Evolutionary conservation across 2,888 invertebrate genomes (phyloP).

Genomic region (Euzophera pinguis): DNA sequence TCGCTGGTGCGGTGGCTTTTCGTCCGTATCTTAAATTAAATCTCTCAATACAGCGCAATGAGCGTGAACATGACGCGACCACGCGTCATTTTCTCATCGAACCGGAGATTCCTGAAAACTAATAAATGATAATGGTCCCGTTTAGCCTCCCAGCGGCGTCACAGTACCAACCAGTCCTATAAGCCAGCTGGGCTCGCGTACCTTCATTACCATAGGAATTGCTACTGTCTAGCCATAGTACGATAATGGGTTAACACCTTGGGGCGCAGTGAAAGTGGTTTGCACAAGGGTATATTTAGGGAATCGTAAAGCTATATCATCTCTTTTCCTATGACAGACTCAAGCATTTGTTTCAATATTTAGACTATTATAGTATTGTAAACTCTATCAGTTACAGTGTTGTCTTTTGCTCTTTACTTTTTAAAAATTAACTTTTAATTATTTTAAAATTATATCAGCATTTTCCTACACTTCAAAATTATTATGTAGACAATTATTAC

Average conservation of each 20-base stretch:
- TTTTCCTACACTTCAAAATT: too few relatives aligned
- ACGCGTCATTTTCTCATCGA: constrained; percentile 26
- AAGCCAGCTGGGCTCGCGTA: constrained; percentile 35
- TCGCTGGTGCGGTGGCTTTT: constrained; percentile 14
- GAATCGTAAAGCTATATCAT: constrained; percentile 1
- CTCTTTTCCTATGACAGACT: neutral
- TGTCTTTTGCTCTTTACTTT: too few relatives aligned
- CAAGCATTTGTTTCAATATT: too few relatives aligned
- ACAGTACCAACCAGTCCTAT: constrained; percentile 32
- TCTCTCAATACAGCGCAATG: constrained; percentile 21
- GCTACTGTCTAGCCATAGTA: constrained; percentile 48
- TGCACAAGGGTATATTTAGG: constrained; percentile 8
- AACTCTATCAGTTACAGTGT: too few relatives aligned
- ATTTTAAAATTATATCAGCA: too few relatives aligned
- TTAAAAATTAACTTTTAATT: too few relatives aligned
- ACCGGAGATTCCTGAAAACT: constrained; percentile 52
- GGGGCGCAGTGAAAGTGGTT: constrained; percentile 58
- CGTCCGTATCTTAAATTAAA: constrained; percentile 23
- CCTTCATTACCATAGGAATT: constrained; percentile 69
- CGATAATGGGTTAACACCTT: constrained; percentile 59
- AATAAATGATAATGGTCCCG: constrained; percentile 48
- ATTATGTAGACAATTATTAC: too few relatives aligned
- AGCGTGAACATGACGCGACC: constrained; percentile 21
- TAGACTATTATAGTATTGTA: too few relatives aligned
- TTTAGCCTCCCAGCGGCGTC: constrained; percentile 46